Evolutionary conservation across 2,113 vertebrate species (phyloP), one percentile per base, ranked within the genome.

Genomic region (Nansenia antarctica): DNA sequence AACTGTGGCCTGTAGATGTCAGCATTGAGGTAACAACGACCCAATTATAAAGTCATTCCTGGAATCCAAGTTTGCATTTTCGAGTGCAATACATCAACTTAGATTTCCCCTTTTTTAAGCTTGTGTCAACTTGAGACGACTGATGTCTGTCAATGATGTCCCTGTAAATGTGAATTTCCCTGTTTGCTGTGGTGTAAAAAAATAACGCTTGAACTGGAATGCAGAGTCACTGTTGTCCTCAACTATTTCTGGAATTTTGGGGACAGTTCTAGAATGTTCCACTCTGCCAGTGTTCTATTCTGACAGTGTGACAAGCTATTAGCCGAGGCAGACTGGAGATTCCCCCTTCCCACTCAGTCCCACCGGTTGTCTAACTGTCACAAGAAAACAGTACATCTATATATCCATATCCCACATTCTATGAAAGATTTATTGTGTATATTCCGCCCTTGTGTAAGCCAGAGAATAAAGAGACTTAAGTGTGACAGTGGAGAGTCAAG

Each of bases 331-430:
- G 47, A 14, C 45, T 47, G 11, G 20, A 31, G 30, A 67, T 54
- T 69, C 31, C 69, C 27, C 67, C 67, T 69, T 73, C 72, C 80
- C 69, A 79, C 70, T 74, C 32, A 1, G 24, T 60, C 59, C 64
- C 72, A 73, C 34, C 67, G 32, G 32, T 54, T 30, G 62, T 14
- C 31, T n/a, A 20, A 61, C 82, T 70, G 54, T 65, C 68, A 74
- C 20, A 49, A 22, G 29, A 34, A 30, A 30, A 31, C 47, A 20
- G 8, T 9, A 42, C 34, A 39, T 54, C n/a, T 47, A 42, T 14
- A 77, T 53, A 39, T 54, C n/a, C 47, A 42, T 14, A 77, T 53
- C 18, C 55, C 3, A 31, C 58, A 18, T 58, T 65, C 49, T 69
- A 18, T 55, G 20, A 70, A n/a, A 3, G 9, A 66, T 42, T 52